A percentile compares a stretch with the other conserved stretches of the same genome.
Conservation (phyloP, 2,113 vertebrate genomes). For the Thalassoma bifasciatum region DNA sequence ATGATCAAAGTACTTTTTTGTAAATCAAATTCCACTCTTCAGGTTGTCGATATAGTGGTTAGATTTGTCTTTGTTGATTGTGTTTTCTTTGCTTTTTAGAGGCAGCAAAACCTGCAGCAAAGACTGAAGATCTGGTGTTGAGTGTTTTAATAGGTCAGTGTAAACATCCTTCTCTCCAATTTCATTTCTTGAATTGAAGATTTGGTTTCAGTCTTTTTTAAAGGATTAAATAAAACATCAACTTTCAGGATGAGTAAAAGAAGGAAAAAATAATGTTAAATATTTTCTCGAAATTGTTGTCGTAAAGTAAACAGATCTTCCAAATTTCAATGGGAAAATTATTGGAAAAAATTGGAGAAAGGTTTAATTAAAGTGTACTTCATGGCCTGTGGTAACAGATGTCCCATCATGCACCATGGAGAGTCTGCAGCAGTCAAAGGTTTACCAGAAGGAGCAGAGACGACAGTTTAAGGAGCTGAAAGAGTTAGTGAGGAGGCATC, state of each 20-base stretch:
- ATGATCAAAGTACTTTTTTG: background rate
- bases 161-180: fast-evolving
- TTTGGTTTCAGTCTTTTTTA: no score
- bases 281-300: no score
- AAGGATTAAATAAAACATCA: no score
- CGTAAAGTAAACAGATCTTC: no score
- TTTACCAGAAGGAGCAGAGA: constrained; percentile 94
- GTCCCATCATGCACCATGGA: constrained; percentile 90
- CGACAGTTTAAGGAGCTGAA: constrained; percentile 99
- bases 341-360: no score
- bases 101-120: constrained; percentile 90
- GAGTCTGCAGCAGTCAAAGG: constrained; percentile 92
- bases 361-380: background rate
- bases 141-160: constrained; percentile 93
- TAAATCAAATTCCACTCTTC: fast-evolving
- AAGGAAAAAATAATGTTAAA: no score
- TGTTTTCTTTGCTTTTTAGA: constrained; percentile 78
- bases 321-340: no score
- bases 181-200: background rate
- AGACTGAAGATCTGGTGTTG: constrained; percentile 95
- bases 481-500: constrained; percentile 94
- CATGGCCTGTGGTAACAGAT: constrained; percentile 76
- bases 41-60: background rate
- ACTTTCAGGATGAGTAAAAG: no score
- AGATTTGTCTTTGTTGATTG: background rate